Base-by-base conservation (phyloP, 2,797 vertebrate species). In the Anomalospiza imberbis region DNA sequence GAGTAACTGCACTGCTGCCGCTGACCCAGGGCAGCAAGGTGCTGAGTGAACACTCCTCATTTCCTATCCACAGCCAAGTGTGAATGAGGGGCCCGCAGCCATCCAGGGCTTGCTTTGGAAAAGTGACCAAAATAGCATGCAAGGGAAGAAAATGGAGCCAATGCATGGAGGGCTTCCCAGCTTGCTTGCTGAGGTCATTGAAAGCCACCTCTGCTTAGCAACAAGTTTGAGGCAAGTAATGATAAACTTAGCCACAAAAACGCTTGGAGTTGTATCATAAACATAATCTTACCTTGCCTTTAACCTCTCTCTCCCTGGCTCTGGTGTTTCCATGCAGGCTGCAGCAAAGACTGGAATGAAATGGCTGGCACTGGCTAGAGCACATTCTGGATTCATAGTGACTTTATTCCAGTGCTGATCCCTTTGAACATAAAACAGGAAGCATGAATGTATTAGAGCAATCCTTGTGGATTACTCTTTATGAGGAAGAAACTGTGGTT, bases 121-220 rank as follows among this genome's bases (percentile, higher is more conserved):
- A 91, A 85, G 22, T 16, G 74, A 94, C 84, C 74, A 54, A 87
- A 94, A 93, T 53, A 94, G 86, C 74, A 92, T 32, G 36, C 22
- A 76, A 88, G 51, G 63, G 63, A 91, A 87, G 40, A 79, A 93
- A 91, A 82, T 10, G 2, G 77, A 94, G 60, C 60, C 67, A 70
- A 5, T 2, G 7, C 45, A 38, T 55, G 74, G 55, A 91, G 53
- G 26, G 17, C 26, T 74, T 89, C 44, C 71, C 57, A 58, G 40
- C 73, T 87, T 62, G 47, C 24, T 78, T 85, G 32, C 21, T 79
- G 71, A 87, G 44, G 40, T 81, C 86, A 32, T 10, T 73, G 44
- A 79, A 92, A 93, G 20, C 6, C 28, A 28, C 29, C 26, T 55
- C 32, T 76, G 48, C 51, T 87, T 67, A 60, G 67, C 51, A 84